Conservation (phyloP, 1,140 invertebrate species). For the Tetragonula clypearis region DNA sequence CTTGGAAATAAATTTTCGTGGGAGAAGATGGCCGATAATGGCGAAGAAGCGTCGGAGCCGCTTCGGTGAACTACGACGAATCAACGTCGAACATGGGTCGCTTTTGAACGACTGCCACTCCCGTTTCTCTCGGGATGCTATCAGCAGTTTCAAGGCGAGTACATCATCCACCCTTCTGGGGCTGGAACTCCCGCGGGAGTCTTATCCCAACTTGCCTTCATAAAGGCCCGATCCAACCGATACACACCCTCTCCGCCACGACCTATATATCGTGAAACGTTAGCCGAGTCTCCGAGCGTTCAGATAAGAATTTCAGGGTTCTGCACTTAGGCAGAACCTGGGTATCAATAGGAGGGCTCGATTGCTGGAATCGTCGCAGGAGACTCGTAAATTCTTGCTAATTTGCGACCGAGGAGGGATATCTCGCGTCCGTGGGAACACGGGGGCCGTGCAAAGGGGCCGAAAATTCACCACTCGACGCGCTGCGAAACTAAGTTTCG, state of each 20-base stretch:
- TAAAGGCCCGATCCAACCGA: slow-evolving; percentile 50
- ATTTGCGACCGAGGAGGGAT: slow-evolving; percentile 23
- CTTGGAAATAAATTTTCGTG: neutral
- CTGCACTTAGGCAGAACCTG: neutral
- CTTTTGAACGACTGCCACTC: slow-evolving; percentile 44
- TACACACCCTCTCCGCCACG: slow-evolving; percentile 25
- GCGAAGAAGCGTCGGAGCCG: neutral
- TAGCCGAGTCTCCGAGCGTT: slow-evolving; percentile 7
- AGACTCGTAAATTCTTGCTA: slow-evolving; percentile 53
- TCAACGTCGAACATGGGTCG: neutral
- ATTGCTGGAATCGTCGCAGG: slow-evolving; percentile 34
- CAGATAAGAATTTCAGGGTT: slow-evolving; percentile 54
- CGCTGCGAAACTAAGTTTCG: neutral
- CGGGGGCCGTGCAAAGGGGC: neutral
- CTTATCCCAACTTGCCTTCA: slow-evolving; percentile 69
- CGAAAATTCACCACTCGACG: neutral
- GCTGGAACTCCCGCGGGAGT: slow-evolving; percentile 57
- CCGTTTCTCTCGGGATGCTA: slow-evolving; percentile 60
- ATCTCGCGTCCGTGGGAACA: slow-evolving; percentile 13
- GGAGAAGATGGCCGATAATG: neutral
- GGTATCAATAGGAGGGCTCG: slow-evolving; percentile 34
- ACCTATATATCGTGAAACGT: slow-evolving; percentile 31
- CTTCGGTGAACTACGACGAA: neutral
- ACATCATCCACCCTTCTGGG: slow-evolving; percentile 63
- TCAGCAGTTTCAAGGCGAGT: slow-evolving; percentile 69